A percentile compares a stretch with the other conserved stretches of the same genome.
These are phyloP conservation scores for Melanostoma scalare DNA, from an alignment of 2,888 invertebrate species.

Conservation along the genomic window DNA sequence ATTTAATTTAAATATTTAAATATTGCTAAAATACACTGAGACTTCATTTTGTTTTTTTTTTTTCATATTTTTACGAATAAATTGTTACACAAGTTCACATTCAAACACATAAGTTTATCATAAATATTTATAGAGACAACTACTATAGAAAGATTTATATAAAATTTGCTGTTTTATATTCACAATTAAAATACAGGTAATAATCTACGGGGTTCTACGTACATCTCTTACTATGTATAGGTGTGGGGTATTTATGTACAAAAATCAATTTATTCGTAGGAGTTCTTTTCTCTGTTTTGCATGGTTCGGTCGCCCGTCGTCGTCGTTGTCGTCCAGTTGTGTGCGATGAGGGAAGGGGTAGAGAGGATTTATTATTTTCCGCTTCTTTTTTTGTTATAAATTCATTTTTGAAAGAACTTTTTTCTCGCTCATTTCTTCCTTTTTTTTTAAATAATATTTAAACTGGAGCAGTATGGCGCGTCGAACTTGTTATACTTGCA, in stretches of 20 bases:
- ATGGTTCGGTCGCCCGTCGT: constrained; percentile 14
- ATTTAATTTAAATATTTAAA: constrained; percentile 65
- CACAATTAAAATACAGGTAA: constrained; percentile 70
- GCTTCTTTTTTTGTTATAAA: constrained; percentile 21
- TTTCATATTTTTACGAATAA: constrained; percentile 56
- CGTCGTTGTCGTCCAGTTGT: neutral
- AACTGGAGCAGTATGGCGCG: constrained; percentile 65
- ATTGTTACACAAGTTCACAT: constrained; percentile 57
- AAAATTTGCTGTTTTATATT: constrained; percentile 59
- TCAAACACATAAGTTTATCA: constrained; percentile 37
- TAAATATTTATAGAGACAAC: constrained; percentile 9
- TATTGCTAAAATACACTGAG: constrained; percentile 75
- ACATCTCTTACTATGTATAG: constrained; percentile 53
- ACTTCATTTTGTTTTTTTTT: constrained; percentile 33
- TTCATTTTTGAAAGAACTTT: constrained; percentile 26
- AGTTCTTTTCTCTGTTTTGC: constrained; percentile 42
- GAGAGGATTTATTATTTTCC: constrained; percentile 23
- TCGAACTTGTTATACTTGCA: constrained; percentile 40
- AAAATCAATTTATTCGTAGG: constrained; percentile 55
- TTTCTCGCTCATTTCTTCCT: neutral
- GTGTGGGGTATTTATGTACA: constrained; percentile 63
- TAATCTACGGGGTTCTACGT: constrained; percentile 49
- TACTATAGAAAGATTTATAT: constrained; percentile 39
- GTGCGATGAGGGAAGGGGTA: neutral
- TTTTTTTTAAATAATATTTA: constrained; percentile 55